Evolutionary conservation across 2,888 invertebrate genomes (phyloP), one percentile per base, ranked within the genome.

Genomic region (Barypeithes pellucidus): DNA sequence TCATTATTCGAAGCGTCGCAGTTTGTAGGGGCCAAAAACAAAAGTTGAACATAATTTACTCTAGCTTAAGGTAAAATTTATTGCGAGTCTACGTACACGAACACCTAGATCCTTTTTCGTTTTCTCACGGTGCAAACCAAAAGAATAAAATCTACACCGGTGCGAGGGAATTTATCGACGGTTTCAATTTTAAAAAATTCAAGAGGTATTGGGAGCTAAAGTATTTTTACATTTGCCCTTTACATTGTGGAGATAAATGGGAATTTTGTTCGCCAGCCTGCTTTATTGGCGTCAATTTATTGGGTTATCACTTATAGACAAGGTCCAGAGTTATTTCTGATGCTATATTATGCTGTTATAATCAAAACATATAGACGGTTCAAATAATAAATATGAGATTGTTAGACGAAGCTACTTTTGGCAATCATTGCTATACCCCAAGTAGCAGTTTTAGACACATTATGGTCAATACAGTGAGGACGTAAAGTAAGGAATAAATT

Each of bases 11-110:
- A 60, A 70, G 66, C 65, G 70, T 66, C 70, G 70, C 66, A 66
- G 57, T 66, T 72, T 62, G 59, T 60, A 57, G 60, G 62, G 67
- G 41, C 68, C 70, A 70, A 69, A 70, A 74, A 74, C 74, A 70
- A 74, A 74, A 74, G 74, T 74, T 74, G 74, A 74, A 70, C 74
- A 70, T 74, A 74, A 74, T 70, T 74, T 74, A 74, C 74, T 66
- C 36, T 24, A 70, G 70, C 50, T 70, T 66, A 62, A 70, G 70
- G 69, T 67, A 54, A 66, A 70, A 74, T 74, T 74, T 74, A 74
- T 74, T 63, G 65, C 73, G 20, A 65, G 68, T 63, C 73, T 73
- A 73, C 59, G 73, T 73, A 73, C 66, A 60, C 69, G 69, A 66
- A 69, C 69, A 67, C 68, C 45, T 57, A 59, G 33, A 47, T 52